Conservation (phyloP, 1,140 invertebrate species). For the Rhyzopertha dominica region DNA sequence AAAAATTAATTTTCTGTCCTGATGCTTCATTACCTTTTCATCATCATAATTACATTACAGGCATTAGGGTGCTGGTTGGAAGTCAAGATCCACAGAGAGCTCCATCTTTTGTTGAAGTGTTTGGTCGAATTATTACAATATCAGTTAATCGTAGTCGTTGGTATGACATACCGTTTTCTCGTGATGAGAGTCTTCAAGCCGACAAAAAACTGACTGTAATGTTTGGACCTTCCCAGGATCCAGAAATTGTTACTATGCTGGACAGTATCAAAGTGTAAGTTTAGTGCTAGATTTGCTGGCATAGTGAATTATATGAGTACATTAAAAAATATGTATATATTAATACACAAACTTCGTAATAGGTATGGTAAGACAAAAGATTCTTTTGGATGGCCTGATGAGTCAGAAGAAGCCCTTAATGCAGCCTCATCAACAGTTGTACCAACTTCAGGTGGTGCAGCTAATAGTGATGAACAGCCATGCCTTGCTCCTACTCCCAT, state of each 20-base stretch:
- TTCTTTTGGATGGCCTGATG: slow-evolving; percentile 94
- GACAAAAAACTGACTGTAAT: slow-evolving; percentile 88
- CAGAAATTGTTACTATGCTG: slow-evolving; percentile 84
- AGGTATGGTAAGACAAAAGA: slow-evolving; percentile 94
- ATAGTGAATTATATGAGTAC: no score
- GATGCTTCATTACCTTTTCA: no score
- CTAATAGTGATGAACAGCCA: not conserved
- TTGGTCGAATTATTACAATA: slow-evolving; percentile 77
- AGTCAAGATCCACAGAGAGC: slow-evolving; percentile 79
- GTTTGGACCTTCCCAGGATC: slow-evolving; percentile 87
- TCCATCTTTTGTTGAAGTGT: slow-evolving; percentile 80
- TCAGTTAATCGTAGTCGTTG: slow-evolving; percentile 75
- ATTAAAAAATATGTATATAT: no score
- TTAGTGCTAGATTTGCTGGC: no score
- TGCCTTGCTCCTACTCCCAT: slow-evolving; percentile 45
- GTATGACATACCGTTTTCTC: slow-evolving; percentile 92
- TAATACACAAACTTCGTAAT: no score
- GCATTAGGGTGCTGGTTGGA: slow-evolving; percentile 79
- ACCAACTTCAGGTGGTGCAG: slow-evolving; percentile 25
- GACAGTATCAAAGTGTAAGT: slow-evolving; percentile 94
- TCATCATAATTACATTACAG: slow-evolving; percentile 44
- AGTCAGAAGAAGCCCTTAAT: slow-evolving; percentile 75
- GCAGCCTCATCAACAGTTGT: slow-evolving; percentile 46
- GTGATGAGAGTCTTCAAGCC: slow-evolving; percentile 89
- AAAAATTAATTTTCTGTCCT: no score